Conservation (phyloP, 2,797 vertebrate genomes). For the Rhinichthys osculus region DNA sequence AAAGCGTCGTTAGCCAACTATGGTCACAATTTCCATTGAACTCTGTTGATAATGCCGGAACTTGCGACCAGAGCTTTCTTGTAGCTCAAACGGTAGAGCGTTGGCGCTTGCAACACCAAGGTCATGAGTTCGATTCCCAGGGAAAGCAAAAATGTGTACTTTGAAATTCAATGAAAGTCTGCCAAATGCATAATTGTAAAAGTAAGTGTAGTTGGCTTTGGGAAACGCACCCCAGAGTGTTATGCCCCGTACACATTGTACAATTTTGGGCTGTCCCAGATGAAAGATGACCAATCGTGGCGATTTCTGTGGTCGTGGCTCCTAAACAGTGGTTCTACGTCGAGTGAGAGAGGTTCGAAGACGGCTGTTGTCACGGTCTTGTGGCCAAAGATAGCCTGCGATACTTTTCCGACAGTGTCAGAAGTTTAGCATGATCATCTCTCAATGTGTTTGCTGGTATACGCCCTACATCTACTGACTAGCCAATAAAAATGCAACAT, state of each 20-base stretch:
- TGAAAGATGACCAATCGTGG: neutral
- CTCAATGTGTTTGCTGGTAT: neutral
- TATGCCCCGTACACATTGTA: too few species aligned
- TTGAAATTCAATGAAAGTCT: too few species aligned
- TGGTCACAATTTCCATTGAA: neutral
- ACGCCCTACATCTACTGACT: neutral
- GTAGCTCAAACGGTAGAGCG: too few species aligned
- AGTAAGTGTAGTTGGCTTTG: neutral
- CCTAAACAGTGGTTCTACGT: too few species aligned
- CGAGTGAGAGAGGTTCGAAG: too few species aligned
- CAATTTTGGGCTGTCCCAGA: neutral
- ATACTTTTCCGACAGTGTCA: neutral
- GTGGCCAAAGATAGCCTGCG: neutral
- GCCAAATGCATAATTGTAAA: too few species aligned
- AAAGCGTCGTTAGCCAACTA: too few species aligned
- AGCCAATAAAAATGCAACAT: neutral
- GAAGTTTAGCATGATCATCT: neutral
- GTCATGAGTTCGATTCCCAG: too few species aligned
- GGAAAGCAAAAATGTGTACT: too few species aligned
- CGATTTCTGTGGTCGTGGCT: neutral
- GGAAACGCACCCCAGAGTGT: neutral
- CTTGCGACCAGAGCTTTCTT: neutral
- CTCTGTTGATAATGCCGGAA: neutral
- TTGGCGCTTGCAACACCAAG: too few species aligned
- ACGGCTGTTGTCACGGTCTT: neutral